Conservation (phyloP, 2,888 invertebrate species). For the Amitus sp. region DNA sequence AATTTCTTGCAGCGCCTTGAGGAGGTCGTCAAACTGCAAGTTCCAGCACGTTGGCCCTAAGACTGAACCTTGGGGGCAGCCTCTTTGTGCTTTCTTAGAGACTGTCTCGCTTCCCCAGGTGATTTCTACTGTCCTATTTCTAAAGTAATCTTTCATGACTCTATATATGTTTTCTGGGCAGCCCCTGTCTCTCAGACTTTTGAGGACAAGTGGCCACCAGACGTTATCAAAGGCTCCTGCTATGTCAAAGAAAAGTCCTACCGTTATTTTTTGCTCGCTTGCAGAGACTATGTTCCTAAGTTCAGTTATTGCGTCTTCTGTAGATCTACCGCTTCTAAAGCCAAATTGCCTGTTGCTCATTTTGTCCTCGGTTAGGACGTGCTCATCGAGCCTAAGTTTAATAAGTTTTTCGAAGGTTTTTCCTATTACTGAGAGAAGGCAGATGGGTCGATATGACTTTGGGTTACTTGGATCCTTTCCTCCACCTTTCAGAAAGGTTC, state of each 20-base stretch:
- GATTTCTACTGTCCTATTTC: neutral
- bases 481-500: neutral
- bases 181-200: neutral
- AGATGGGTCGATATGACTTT: neutral
- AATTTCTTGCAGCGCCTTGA: neutral
- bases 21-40: constrained; percentile 13
- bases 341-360: neutral
- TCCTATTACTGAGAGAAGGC: neutral
- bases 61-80: constrained; percentile 35
- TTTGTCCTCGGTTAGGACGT: neutral
- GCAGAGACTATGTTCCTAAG: neutral
- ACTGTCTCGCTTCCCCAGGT: neutral
- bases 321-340: neutral
- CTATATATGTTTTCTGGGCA: neutral
- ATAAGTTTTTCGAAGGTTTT: neutral
- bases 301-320: neutral
- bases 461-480: neutral
- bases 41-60: constrained; percentile 24
- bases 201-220: neutral
- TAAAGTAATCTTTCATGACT: constrained; percentile 14
- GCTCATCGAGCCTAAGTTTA: neutral
- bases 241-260: neutral
- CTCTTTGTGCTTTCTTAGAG: constrained; percentile 1
- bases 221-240: constrained; percentile 1
- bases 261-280: neutral